These are phyloP conservation scores for Sphaerophoria taeniata DNA, from an alignment of 2,888 invertebrate genomes.

Conservation along the genomic window DNA sequence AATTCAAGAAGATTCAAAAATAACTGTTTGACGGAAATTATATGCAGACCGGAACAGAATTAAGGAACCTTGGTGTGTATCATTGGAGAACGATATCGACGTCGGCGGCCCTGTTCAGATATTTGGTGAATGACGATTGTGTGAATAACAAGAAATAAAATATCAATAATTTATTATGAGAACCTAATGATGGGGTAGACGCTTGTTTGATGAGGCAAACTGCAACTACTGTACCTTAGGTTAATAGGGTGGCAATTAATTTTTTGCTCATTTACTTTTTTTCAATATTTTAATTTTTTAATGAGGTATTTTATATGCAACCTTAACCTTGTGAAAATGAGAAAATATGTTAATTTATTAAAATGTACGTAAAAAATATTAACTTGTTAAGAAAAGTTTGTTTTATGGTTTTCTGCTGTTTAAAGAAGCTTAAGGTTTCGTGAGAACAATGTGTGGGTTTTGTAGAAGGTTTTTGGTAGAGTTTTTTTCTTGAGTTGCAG, in stretches of 20 bases:
- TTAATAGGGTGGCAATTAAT: background rate
- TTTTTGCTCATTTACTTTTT: background rate
- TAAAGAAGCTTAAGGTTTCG: background rate
- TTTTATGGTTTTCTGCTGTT: background rate
- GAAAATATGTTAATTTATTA: background rate
- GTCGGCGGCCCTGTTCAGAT: conserved; percentile 23
- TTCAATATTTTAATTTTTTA: conserved; percentile 10
- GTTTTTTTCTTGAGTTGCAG: too few relatives aligned
- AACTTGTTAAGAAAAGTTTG: background rate
- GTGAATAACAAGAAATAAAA: conserved; percentile 11
- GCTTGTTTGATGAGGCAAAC: too few relatives aligned
- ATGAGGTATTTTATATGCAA: conserved; percentile 13
- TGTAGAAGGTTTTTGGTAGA: background rate
- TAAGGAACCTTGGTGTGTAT: conserved; percentile 35
- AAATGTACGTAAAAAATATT: background rate
- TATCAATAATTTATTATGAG: background rate
- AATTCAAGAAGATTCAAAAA: background rate
- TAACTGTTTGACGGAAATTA: conserved; percentile 57
- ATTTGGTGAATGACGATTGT: background rate
- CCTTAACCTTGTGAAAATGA: conserved; percentile 20
- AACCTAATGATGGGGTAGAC: too few relatives aligned
- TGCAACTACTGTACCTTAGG: background rate
- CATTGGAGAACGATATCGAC: background rate
- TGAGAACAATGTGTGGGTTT: background rate
- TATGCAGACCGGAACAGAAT: conserved; percentile 60